Evolutionary conservation across 2,888 invertebrate species (phyloP), one percentile per base, ranked within the genome.

Genomic region (Ctena decussata): DNA sequence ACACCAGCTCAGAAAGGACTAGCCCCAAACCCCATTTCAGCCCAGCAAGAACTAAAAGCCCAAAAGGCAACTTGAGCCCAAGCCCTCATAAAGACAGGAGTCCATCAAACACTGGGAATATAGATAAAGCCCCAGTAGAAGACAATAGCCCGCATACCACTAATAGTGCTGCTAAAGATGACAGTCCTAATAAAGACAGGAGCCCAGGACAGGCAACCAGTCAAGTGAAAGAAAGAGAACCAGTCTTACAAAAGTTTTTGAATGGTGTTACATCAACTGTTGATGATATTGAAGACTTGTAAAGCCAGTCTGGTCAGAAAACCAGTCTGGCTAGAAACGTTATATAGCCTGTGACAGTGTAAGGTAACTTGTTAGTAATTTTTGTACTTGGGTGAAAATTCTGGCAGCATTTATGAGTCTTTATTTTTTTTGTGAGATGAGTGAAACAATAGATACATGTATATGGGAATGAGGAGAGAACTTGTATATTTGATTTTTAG

Each of bases 261-360:
- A 88, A 88, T 76, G 88, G 88, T 18, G 85, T 88, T 8, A 88
- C 88, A 21, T 88, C 88, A 21, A 88, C 88, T 71, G 85, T 88
- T 77, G 88, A 88, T 80, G 88, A 88, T 82, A 88, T 88, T 79
- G 88, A 86, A 73, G 88, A 88, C 76, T 80, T 88, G 69, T 88
- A 86, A 37, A 77, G 15, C 12, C 3, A 53, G 18, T 6, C n/a
- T n/a, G n/a, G 30, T 12, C 18, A 60, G 27, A 30, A 53, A 53
- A n/a, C 5, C 5, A 21, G n/a, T n/a, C n/a, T n/a, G n/a, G n/a
- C n/a, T n/a, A 21, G n/a, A 21, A 53, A 53, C 18, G 21, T 53
- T 41, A 41, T 41, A 41, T 41, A 41, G 41, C 41, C 15, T 41
- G 6, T 41, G 41, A 6, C 41, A 41, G 15, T 41, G 41, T 41